phyloP scores from a whole-genome alignment of 1,140 invertebrate genomes.

The Micrasema minimum region DNA sequence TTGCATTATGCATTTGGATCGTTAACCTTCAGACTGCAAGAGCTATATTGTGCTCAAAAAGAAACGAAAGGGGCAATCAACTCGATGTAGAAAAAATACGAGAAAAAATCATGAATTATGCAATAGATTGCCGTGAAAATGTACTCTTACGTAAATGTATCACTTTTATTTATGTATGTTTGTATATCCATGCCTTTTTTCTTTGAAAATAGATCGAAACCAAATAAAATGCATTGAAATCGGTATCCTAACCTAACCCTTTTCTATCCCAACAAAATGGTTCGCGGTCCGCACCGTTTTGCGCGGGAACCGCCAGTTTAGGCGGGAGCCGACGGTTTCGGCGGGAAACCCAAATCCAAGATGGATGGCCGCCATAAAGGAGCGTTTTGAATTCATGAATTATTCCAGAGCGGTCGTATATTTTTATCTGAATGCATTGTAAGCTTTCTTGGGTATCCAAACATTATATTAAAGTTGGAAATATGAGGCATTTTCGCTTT shows the following conservation, averaged over 20 bases:
- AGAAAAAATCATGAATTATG: too few species aligned
- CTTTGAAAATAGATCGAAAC: not conserved
- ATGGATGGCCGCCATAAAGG: slow-evolving; percentile 41
- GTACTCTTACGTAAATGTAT: too few species aligned
- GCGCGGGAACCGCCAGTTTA: slow-evolving; percentile 31
- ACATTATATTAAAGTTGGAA: slow-evolving; percentile 20
- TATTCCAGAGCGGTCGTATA: slow-evolving; percentile 37
- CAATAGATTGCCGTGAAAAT: too few species aligned
- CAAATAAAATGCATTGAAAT: slow-evolving; percentile 13
- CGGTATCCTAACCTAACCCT: not conserved
- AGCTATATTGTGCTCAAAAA: too few species aligned
- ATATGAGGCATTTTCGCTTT: slow-evolving; percentile 2
- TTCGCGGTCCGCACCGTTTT: not conserved
- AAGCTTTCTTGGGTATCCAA: slow-evolving; percentile 24
- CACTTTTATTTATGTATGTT: too few species aligned
- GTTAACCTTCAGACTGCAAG: too few species aligned
- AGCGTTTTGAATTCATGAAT: slow-evolving; percentile 42
- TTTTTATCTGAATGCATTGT: slow-evolving; percentile 39
- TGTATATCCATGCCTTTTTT: too few species aligned
- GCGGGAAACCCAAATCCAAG: slow-evolving; percentile 36
- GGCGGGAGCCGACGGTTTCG: not conserved
- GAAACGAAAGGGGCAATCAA: too few species aligned
- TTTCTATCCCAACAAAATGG: slow-evolving; percentile 14
- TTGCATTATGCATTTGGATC: too few species aligned
- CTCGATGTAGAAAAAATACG: too few species aligned